Base-by-base conservation (phyloP, 2,797 vertebrate genomes). In the Alosa sapidissima region DNA sequence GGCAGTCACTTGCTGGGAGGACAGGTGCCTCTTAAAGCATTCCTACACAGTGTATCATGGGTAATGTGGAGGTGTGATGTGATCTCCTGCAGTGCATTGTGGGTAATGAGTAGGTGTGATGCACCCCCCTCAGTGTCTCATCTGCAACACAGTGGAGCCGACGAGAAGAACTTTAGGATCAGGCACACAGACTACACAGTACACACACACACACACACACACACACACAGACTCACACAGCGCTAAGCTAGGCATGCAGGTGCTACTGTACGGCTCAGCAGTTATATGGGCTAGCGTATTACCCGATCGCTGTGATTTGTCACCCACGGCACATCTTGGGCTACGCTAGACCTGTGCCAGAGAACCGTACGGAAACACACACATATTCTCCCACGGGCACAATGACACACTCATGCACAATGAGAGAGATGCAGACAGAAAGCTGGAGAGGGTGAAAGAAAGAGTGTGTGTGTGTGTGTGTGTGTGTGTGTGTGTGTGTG, bases 1-100 rank as follows among this genome's bases (percentile, higher is more conserved):
- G 81, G 84, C 58, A 51, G 83, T 84, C 82, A 83, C 78, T 83
- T 45, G 84, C 84, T 84, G 75, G 84, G 89, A 89, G 85, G 86
- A 87, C 49, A 88, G 49, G 33, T 88, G 68, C 36, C 84, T 86
- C 84, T 82, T 81, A 84, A 81, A 48, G 58, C 16, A 58, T n/a
- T 58, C 55, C 55, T 58, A 3, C 21, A n/a, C 55, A 21, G 2
- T 6, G 54, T 16, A 58, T 58, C 19, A 51, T 82, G 24, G 48
- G 78, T 81, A 11, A 60, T 83, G 62, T 82, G 60, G 72, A 62
- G 28, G 47, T 65, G 62, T 65, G 10, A 65, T 65, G 62, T 11
- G 10, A 2, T 28, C 24, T 41, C 68, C 68, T 75, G 68, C 33
- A 41, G 33, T 75, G 33, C 33, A 41, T 45, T 4, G 7, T 41